Evolutionary conservation across 2,113 vertebrate genomes (phyloP).

Genomic region (Mystacornis crossleyi): DNA sequence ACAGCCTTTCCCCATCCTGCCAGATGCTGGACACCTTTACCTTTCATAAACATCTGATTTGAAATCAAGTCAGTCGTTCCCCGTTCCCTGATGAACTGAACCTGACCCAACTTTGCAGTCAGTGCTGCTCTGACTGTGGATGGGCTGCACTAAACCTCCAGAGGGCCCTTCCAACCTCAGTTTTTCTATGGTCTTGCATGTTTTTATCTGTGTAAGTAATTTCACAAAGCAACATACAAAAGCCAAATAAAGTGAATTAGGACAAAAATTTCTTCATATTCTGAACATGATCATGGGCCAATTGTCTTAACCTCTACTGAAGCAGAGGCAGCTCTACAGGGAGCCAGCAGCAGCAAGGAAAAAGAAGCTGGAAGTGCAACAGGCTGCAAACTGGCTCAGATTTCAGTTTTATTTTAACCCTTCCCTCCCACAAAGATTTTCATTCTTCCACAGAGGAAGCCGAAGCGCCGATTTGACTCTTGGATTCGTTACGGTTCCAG

Average conservation of each 20-base stretch:
- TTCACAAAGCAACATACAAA: not conserved
- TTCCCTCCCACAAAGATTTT: slow-evolving; percentile 45
- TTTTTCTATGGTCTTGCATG: not conserved
- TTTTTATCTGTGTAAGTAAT: not conserved
- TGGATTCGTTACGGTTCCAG: not conserved
- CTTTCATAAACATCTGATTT: not conserved
- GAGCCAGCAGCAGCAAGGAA: not conserved
- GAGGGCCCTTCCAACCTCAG: not conserved
- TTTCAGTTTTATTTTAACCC: not conserved
- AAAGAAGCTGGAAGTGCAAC: not conserved
- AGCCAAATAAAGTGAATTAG: not conserved
- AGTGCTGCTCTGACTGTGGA: not conserved
- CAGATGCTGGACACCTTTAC: not conserved
- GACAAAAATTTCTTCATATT: not conserved
- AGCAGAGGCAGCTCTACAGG: not conserved
- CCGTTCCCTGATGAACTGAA: not conserved
- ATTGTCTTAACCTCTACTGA: not conserved
- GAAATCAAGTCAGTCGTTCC: not conserved
- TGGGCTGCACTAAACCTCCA: not conserved
- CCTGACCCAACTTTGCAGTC: not conserved
- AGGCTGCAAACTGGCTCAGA: not conserved
- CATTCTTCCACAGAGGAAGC: not conserved
- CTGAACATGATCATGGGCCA: not conserved
- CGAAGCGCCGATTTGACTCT: not conserved
- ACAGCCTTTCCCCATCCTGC: not conserved